Evolutionary conservation across 2,888 invertebrate genomes (phyloP), one percentile per base, ranked within the genome.

Genomic region (Aphodius granarius): DNA sequence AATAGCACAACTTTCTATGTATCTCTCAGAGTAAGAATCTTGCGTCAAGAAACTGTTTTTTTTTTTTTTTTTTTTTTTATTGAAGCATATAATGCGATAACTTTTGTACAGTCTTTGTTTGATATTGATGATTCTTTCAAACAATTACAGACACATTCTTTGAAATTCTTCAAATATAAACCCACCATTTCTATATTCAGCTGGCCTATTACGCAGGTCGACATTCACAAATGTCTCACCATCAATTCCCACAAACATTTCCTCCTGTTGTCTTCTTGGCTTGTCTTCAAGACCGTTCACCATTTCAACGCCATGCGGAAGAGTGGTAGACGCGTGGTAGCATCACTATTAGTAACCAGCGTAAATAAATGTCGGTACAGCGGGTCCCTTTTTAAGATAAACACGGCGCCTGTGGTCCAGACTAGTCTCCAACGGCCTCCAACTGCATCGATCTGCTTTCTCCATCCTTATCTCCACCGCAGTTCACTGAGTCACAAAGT

Each of bases 401-500:
- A 43, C 43, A 43, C 13, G 43, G 43, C 43, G 43, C 43, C 43
- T 43, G 43, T 43, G 43, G 43, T 43, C 43, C 43, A 43, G 43
- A 43, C 43, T 13, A 43, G 43, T 9, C 43, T 43, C 43, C 43
- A 0, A 3, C 3, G 3, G 43, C 43, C 6, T 43, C 43, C 9
- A 43, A 9, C 68, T n/a, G 22, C 5, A n/a, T n/a, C n/a, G n/a
- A n/a, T n/a, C n/a, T n/a, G n/a, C n/a, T n/a, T n/a, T n/a, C n/a
- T 19, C 20, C n/a, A 2, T 68, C 68, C 68, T 68, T 68, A 68
- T 68, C 68, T 19, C 20, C n/a, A 21, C 22, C 68, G 22, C 68
- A 68, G 21, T 68, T 22, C 21, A 22, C 20, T 68, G 68, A 68
- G 21, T 68, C 68, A 68, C 68, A 68, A 68, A 68, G 68, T 68